Evolutionary conservation across 2,888 invertebrate species (phyloP).

Genomic region (Ophion ventricosus): DNA sequence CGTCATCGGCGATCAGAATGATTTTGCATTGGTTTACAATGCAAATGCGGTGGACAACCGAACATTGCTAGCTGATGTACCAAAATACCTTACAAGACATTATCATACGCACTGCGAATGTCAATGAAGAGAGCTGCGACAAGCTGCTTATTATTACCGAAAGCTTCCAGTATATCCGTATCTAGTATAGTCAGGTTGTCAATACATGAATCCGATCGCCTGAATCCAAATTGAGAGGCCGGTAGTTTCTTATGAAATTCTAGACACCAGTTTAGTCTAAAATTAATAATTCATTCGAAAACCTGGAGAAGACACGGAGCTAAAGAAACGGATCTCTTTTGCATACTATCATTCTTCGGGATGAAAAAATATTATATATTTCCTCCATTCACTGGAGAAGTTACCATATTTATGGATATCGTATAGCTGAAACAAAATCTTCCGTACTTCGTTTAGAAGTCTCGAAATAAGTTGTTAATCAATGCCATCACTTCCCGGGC

Average conservation of each 20-base stretch:
- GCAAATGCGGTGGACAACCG: not conserved
- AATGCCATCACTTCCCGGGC: slow-evolving; percentile 38
- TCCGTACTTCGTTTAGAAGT: not conserved
- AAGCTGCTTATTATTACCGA: not conserved
- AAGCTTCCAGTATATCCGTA: not conserved
- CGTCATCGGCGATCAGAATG: slow-evolving; percentile 12
- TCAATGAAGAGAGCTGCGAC: slow-evolving; percentile 11
- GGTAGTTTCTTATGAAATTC: slow-evolving; percentile 34
- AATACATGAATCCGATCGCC: not conserved
- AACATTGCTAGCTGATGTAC: not conserved
- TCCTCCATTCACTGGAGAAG: slow-evolving; percentile 21
- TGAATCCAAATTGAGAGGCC: slow-evolving; percentile 9
- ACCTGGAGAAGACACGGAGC: slow-evolving; percentile 44
- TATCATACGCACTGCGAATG: slow-evolving; percentile 2
- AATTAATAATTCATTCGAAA: slow-evolving; percentile 31
- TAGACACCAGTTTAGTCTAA: slow-evolving; percentile 35
- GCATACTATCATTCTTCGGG: slow-evolving; percentile 23
- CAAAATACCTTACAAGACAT: slow-evolving; percentile 4
- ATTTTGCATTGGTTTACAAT: not conserved
- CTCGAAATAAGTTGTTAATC: slow-evolving; percentile 33
- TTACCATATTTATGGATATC: not conserved
- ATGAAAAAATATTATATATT: slow-evolving; percentile 14
- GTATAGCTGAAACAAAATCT: slow-evolving; percentile 17
- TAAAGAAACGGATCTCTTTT: slow-evolving; percentile 47
- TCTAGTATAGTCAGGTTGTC: not conserved